Evolutionary conservation across 2,888 invertebrate species (phyloP), one percentile per base, ranked within the genome.

Genomic region (Cylindroiulus punctatus): DNA sequence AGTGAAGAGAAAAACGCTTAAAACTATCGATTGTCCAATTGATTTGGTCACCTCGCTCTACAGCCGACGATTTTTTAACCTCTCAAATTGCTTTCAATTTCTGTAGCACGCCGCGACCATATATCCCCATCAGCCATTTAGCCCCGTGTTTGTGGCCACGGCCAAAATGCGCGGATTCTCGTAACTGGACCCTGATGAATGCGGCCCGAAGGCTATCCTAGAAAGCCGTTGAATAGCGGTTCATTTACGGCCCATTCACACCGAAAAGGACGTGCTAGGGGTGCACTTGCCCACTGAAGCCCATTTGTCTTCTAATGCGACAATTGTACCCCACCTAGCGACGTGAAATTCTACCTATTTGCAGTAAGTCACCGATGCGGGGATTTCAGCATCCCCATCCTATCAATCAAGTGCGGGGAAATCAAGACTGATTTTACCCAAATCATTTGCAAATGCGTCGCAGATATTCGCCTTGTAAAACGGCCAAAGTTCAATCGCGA

Each of bases 1-100:
- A 26, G 76, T 30, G 22, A 76, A 76, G 30, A 76, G 76, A 76
- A 76, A 76, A 76, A 8, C 76, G 76, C 76, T 76, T 76, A 76
- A 76, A 76, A 76, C 76, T 30, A 76, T 76, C 76, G 76, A 76
- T 76, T 76, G 76, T 76, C 76, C 76, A 76, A 76, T 76, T 76
- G 76, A 76, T 76, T 76, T 30, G 76, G 76, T 76, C 76, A 76
- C 76, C 76, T 76, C 14, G 76, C 76, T 30, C 12, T 14, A 30
- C 76, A 26, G 10, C 26, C 76, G 76, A 30, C 76, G 76, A 76
- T 76, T 76, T 76, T 76, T 76, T 76, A 76, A 76, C 76, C 76
- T 76, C 76, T 76, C 76, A 26, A 76, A 76, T 76, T 76, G 76
- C 76, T 76, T 76, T 76, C 76, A 76, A 76, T 76, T 76, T 76